Base-by-base conservation (phyloP, 2,888 invertebrate genomes). In the Sericinus montela region DNA sequence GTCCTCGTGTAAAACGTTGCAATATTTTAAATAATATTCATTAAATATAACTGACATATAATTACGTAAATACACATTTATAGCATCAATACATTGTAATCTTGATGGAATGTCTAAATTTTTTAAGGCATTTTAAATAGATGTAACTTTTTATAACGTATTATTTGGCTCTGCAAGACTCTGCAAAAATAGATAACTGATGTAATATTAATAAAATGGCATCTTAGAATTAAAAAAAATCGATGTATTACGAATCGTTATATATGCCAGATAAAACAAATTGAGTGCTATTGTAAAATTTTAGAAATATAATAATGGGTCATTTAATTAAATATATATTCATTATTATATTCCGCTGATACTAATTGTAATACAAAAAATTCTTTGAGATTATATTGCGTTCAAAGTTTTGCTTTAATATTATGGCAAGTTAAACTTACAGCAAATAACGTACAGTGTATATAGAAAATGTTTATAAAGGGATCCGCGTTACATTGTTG, bases 11-110 rank as follows among this genome's bases (percentile, higher is more conserved):
- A 40, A 41, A 50, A 50, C 45, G 45, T n/a, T 36, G 40, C 38
- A 45, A 36, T 23, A 36, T 36, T 29, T 45, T 36, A 15, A 14
- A 45, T 36, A 19, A 40, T 36, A 45, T 7, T 16, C 29, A 29
- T 45, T 50, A 40, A 44, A 13, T 45, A 50, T 36, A 36, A 30
- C 45, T 41, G 36, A 36, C 40, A 41, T 50, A 50, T 25, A 40
- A 36, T 41, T 50, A 50, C 41, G 8, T 41, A 48, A 19, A 19
- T 5, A 32, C 48, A 48, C 39, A 39, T 28, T 40, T 41, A 45
- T 34, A 50, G 45, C 32, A 45, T 42, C 32, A 45, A 38, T 30
- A 41, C n/a, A 5, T 11, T 11, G 25, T 25, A 8, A 45, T 50
- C 8, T 29, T 29, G 35, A 51, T 32, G 50, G 50, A 50, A 50